Evolutionary conservation across 2,113 vertebrate genomes (phyloP).

Genomic region (Cryptotis parvus): DNA sequence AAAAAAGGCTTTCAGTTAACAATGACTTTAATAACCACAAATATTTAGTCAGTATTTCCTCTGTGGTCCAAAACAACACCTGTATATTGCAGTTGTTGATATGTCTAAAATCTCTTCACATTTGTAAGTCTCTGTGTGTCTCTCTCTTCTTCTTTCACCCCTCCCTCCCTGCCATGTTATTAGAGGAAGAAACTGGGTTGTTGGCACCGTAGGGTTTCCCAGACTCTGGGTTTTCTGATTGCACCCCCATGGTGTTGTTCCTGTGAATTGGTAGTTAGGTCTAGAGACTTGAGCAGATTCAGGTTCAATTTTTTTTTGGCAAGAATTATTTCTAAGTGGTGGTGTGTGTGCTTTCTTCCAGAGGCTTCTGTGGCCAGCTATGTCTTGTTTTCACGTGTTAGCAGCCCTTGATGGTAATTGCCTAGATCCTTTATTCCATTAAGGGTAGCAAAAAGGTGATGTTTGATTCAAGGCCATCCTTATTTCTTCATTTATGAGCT

Average conservation of each 20-base stretch:
- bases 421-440: conserved; percentile 47
- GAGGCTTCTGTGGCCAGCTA: not conserved
- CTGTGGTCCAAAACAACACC: conserved; percentile 8
- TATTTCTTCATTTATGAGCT: conserved; percentile 59
- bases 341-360: conserved; percentile 7
- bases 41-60: not conserved
- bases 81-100: not conserved
- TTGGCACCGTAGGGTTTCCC: conserved; percentile 39
- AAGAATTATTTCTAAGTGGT: conserved; percentile 25
- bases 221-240: conserved; percentile 54
- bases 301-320: not conserved
- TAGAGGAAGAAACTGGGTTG: conserved; percentile 47
- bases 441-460: conserved; percentile 5
- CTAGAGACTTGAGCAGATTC: conserved; percentile 28
- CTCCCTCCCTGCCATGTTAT: not conserved
- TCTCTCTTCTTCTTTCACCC: not conserved
- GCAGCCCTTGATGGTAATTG: conserved; percentile 14
- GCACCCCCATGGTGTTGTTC: conserved; percentile 18
- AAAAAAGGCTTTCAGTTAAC: not conserved
- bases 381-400: conserved; percentile 38
- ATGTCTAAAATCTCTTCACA: not conserved
- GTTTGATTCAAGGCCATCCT: conserved; percentile 39
- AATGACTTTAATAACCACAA: not conserved
- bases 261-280: conserved; percentile 33
- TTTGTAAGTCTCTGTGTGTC: not conserved